Evolutionary conservation across 2,888 invertebrate species (phyloP), one percentile per base, ranked within the genome.

Genomic region (Polydrusus cervinus): DNA sequence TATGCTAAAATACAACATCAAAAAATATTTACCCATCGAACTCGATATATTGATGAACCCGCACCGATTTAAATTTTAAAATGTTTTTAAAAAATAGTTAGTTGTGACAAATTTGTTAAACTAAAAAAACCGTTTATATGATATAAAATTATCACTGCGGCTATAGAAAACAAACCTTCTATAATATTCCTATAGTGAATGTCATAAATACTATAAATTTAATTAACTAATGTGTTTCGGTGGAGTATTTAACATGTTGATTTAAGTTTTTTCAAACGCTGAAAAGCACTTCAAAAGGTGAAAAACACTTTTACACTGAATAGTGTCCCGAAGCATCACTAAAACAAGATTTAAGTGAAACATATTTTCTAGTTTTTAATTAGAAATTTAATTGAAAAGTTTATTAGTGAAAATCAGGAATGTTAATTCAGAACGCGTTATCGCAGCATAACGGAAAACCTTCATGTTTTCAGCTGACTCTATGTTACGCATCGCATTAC

Each of bases 401-500:
- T 57, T 47, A 51, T 66, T 55, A 55, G 38, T 34, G 14, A 62
- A 47, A 69, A 34, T 74, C 30, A 57, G 66, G 34, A 57, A 51
- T 65, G 49, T 60, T 13, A 60, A 74, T 18, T 51, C 20, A 40
- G n/a, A 20, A 66, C 70, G 65, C 60, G 64, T 16, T 47, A 11
- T 57, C 34, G 57, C 16, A 57, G 10, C 25, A 38, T 65, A 30
- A 51, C 65, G 65, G 25, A 11, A 55, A 64, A 65, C 13, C 57
- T 51, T 53, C 76, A 76, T 64, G 51, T 43, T 64, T 61, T 38
- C 71, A 51, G 53, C 65, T 16, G 61, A 60, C 72, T 72, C 60
- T 65, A 62, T 72, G 64, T 60, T 55, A 64, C 61, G 72, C 69
- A 76, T 69, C 72, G 69, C 72, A 72, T 69, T 72, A 76, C 76